Conservation (phyloP, 2,113 vertebrate species). For the Pygoscelis antarcticus region DNA sequence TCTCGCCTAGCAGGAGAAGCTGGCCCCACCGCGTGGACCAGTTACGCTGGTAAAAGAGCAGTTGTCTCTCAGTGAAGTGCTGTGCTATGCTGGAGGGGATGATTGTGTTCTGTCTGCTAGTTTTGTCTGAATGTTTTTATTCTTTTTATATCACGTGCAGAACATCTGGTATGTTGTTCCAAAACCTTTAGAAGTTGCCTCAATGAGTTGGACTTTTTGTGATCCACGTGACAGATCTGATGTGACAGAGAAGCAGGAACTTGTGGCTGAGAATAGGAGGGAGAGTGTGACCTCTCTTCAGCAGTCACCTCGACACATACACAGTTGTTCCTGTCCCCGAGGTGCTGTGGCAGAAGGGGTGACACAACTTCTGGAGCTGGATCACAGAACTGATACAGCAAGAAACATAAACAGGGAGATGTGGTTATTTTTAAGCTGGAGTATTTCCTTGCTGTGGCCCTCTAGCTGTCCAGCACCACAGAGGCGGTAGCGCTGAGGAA, state of each 20-base stretch:
- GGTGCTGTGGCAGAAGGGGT: neutral
- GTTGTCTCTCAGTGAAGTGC: neutral
- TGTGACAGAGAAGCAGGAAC: neutral
- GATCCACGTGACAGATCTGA: no score
- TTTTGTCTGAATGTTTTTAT: neutral
- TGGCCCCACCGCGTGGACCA: rapidly evolving
- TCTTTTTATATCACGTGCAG: neutral
- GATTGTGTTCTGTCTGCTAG: neutral
- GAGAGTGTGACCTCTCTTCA: neutral
- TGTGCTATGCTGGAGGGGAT: neutral
- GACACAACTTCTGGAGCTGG: neutral
- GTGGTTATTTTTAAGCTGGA: neutral
- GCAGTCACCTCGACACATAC: rapidly evolving
- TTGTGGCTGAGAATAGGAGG: neutral
- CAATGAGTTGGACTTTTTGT: neutral
- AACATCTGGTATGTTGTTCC: neutral
- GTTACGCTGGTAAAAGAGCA: neutral
- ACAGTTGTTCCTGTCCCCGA: neutral
- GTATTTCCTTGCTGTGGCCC: neutral
- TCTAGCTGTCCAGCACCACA: neutral
- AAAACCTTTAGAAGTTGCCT: neutral
- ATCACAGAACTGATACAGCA: neutral
- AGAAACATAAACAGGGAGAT: neutral
- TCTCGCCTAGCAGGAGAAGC: neutral
- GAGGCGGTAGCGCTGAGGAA: neutral